Base-by-base conservation (phyloP, 2,113 vertebrate species). In the Daubentonia madagascariensis region DNA sequence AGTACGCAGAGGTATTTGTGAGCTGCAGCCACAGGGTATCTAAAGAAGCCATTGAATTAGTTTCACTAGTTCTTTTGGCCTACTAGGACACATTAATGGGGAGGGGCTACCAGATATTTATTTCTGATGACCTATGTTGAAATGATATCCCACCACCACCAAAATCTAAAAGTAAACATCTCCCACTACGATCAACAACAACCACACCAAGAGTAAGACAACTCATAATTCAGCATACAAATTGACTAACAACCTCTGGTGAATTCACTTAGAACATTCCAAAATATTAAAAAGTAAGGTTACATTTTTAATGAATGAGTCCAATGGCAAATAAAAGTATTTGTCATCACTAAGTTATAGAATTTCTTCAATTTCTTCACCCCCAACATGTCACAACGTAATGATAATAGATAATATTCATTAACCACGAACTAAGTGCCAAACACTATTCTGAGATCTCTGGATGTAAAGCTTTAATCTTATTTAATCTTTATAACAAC, bases 1-100 rank as follows among this genome's bases (percentile, higher is more conserved):
- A 97, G 40, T 96, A 98, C 0, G 98, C 99, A 14, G 98, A 95
- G 30, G 87, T 98, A 73, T 80, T 96, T 3, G 17, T 85, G 40
- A 98, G 67, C 97, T 99, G 98, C 48, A 98, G n/a, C 52, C 18
- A 20, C 40, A 89, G 43, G 8, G 81, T 0, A 45, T 22, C 97
- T 97, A 95, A 59, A 63, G 84, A 93, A 92, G 57, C 40, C 1
- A 2, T 23, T 43, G 12, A 2, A 67, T 98, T 95, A 98, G 52
- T 90, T 37, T 22, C 18, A 23, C 35, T 0, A 16, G 1, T 28
- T 12, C 14, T 75, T 92, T 80, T 43, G 37, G 89, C 37, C 43
- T 4, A 20, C 11, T 3, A 28, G 32, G 37, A 63, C 1, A 43
- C 16, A 45, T 12, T 61, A 50, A 57, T 12, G 23, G 2, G 22